These are phyloP conservation scores for Theristicus caerulescens DNA, from an alignment of 2,113 vertebrate genomes.

Conservation along the genomic window DNA sequence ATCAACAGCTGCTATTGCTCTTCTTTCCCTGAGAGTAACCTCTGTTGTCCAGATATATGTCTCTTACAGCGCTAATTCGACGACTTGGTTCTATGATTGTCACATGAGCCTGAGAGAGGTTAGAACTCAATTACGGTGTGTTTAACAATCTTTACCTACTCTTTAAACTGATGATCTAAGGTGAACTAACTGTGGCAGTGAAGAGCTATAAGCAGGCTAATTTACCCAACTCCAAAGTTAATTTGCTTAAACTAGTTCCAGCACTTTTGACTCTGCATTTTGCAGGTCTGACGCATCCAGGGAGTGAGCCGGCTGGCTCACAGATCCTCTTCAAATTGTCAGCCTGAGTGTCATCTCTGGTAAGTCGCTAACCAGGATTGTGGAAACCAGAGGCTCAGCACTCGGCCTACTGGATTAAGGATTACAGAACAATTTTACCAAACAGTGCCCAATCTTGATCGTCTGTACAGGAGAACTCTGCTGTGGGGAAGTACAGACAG, in stretches of 20 bases:
- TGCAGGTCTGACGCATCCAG: neutral
- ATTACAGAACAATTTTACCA: neutral
- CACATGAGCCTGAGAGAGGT: neutral
- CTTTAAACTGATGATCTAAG: neutral
- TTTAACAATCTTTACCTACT: neutral
- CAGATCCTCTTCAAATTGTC: neutral
- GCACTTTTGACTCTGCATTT: neutral
- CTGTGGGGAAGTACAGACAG: neutral
- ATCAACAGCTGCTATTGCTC: neutral
- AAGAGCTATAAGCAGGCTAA: neutral
- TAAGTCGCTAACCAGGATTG: neutral
- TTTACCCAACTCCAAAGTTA: neutral
- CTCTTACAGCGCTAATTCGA: neutral
- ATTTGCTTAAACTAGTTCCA: neutral
- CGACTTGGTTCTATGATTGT: neutral
- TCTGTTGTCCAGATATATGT: neutral
- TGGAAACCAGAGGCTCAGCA: neutral
- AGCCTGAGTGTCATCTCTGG: neutral
- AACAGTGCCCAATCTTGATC: neutral
- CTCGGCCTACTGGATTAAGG: neutral
- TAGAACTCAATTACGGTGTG: neutral
- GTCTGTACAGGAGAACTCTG: rapidly evolving
- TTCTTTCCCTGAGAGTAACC: neutral
- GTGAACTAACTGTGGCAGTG: neutral
- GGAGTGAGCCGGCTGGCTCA: neutral